phyloP scores from a whole-genome alignment of 2,888 invertebrate genomes.

The Sesamia inferens region DNA sequence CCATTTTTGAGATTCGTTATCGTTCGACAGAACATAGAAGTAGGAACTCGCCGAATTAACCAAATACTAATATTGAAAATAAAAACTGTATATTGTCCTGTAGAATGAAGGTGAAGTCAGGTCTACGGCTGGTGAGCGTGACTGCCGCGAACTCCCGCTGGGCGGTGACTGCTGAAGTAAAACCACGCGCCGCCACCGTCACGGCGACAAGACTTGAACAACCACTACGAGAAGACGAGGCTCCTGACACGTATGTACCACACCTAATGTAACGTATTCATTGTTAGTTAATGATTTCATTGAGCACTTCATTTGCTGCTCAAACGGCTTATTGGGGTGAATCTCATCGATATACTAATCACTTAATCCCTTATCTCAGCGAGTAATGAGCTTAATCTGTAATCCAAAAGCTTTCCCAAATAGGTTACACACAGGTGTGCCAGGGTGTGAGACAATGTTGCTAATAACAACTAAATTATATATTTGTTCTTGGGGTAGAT shows the following conservation, averaged over 20 bases:
- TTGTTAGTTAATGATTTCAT: constrained; percentile 6
- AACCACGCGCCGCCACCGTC: constrained; percentile 96
- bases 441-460: neutral
- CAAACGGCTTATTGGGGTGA: constrained; percentile 31
- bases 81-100: constrained; percentile 52
- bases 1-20: neutral
- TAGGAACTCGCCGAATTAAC: neutral
- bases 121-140: constrained; percentile 95
- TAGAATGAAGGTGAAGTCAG: constrained; percentile 97
- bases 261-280: constrained; percentile 9
- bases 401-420: constrained; percentile 1
- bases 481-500: neutral
- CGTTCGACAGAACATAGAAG: neutral
- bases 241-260: constrained; percentile 79
- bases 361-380: constrained; percentile 17
- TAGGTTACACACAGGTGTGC: neutral
- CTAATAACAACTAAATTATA: neutral
- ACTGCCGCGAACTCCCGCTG: constrained; percentile 94
- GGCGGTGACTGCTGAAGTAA: constrained; percentile 96
- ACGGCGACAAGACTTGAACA: constrained; percentile 93
- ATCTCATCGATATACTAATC: constrained; percentile 31
- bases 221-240: constrained; percentile 82
- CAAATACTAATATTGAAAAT: neutral
- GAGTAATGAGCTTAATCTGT: constrained; percentile 29
- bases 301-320: constrained; percentile 27